phyloP scores from a whole-genome alignment of 2,888 invertebrate species.

The Stegana nigrithorax region DNA sequence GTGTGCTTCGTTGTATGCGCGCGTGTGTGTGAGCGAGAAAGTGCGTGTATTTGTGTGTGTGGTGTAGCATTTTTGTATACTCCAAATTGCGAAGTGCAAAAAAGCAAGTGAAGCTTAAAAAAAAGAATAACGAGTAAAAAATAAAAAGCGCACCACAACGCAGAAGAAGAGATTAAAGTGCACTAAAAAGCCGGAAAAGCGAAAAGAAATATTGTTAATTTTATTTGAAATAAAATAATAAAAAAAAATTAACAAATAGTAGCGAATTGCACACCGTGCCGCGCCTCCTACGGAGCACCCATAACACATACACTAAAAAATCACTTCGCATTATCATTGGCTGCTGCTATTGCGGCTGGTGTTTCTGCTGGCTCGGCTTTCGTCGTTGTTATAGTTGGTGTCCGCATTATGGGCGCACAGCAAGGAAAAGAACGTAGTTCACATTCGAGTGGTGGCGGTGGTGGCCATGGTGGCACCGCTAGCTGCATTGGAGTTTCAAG shows the following conservation, averaged over 20 bases:
- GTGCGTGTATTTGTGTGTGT: slow-evolving; percentile 19
- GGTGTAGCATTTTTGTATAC: slow-evolving; percentile 55
- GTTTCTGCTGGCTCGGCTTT: too few species aligned
- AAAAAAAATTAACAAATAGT: slow-evolving; percentile 17
- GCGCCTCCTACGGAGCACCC: too few species aligned
- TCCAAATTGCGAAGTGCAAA: slow-evolving; percentile 56
- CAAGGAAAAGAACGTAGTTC: slow-evolving; percentile 89
- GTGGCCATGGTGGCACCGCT: slow-evolving; percentile 52
- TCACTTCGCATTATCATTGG: too few species aligned
- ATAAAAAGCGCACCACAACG: slow-evolving; percentile 22
- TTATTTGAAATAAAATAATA: slow-evolving; percentile 30
- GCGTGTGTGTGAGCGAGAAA: neutral
- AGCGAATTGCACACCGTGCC: too few species aligned
- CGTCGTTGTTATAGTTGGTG: too few species aligned
- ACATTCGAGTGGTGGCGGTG: slow-evolving; percentile 60
- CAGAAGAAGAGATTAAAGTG: slow-evolving; percentile 41
- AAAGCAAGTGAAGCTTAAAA: slow-evolving; percentile 41
- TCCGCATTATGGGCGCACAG: slow-evolving; percentile 90
- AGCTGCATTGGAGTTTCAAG: slow-evolving; percentile 72
- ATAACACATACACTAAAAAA: slow-evolving; percentile 38
- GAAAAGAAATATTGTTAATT: slow-evolving; percentile 25
- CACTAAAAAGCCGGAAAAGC: slow-evolving; percentile 41
- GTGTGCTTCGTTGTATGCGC: slow-evolving; percentile 21
- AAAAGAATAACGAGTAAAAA: slow-evolving; percentile 40
- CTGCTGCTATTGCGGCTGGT: too few species aligned